These are phyloP conservation scores for Mycetomoellerius zeteki DNA, from an alignment of 1,140 invertebrate species.

Conservation along the genomic window DNA sequence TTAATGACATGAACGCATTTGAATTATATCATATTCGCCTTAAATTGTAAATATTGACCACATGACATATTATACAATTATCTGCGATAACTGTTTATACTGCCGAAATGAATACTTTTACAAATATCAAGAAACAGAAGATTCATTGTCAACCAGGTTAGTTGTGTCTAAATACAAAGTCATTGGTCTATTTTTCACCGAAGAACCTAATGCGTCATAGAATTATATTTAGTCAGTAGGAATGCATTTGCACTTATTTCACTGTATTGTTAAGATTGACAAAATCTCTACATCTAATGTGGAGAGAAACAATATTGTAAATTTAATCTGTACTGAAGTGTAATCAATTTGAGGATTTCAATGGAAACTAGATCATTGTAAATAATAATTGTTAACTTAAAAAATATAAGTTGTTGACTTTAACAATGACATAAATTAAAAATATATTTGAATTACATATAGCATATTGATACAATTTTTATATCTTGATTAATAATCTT, in stretches of 20 bases:
- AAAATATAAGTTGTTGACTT: neutral
- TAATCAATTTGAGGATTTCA: too few relatives aligned
- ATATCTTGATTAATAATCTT: neutral
- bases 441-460: neutral
- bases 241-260: too few relatives aligned
- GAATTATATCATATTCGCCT: neutral
- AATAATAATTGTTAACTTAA: neutral
- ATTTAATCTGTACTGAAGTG: too few relatives aligned
- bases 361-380: neutral
- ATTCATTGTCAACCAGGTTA: slow-evolving; percentile 54
- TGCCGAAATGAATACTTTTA: slow-evolving; percentile 41
- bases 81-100: slow-evolving; percentile 29
- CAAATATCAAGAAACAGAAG: slow-evolving; percentile 30
- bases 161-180: too few relatives aligned
- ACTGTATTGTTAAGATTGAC: too few relatives aligned
- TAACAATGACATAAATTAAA: neutral
- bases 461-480: neutral
- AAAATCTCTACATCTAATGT: too few relatives aligned
- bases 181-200: too few relatives aligned
- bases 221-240: too few relatives aligned
- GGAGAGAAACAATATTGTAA: too few relatives aligned
- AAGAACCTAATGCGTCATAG: too few relatives aligned
- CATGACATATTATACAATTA: neutral
- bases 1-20: neutral
- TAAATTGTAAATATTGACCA: neutral